Percentiles rank a stretch among this genome's conserved stretches.
These are phyloP conservation scores for Epirrita christyi DNA, from an alignment of 2,888 invertebrate species.

Conservation along the genomic window DNA sequence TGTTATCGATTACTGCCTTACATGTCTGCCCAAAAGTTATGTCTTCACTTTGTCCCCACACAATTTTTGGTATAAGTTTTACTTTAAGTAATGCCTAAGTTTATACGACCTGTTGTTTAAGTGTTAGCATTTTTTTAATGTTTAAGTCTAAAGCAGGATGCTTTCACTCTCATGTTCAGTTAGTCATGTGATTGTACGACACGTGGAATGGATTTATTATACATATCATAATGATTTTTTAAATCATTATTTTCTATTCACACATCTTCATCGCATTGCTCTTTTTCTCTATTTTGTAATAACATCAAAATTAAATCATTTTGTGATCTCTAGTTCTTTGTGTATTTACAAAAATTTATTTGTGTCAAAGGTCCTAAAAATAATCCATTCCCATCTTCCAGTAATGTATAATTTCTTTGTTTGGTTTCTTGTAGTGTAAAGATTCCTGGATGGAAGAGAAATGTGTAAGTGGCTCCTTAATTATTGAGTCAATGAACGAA, in stretches of 20 bases:
- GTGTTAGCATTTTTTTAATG: conserved; percentile 77
- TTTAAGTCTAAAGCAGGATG: conserved; percentile 73
- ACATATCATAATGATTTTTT: conserved; percentile 7
- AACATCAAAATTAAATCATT: conserved; percentile 5
- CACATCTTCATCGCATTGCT: neutral
- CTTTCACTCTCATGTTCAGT: conserved; percentile 52
- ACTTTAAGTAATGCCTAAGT: conserved; percentile 82
- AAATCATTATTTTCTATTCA: neutral
- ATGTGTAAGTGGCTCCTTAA: conserved; percentile 48
- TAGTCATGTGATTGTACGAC: conserved; percentile 26
- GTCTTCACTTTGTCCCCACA: conserved; percentile 47
- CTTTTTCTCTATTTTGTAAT: conserved; percentile 12
- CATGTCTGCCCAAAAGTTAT: conserved; percentile 47
- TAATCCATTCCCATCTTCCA: conserved; percentile 57
- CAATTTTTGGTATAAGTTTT: conserved; percentile 69
- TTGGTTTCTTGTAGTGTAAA: conserved; percentile 59
- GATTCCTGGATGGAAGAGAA: conserved; percentile 52
- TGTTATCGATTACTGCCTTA: conserved; percentile 32
- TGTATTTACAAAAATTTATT: conserved; percentile 21
- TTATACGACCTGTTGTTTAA: conserved; percentile 76
- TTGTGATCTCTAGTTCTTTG: conserved; percentile 16
- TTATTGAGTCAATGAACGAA: conserved; percentile 32
- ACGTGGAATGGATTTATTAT: conserved; percentile 35
- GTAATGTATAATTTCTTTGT: conserved; percentile 58
- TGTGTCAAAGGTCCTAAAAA: conserved; percentile 29